phyloP scores from a whole-genome alignment of 2,888 invertebrate genomes.

The Plagiodera versicolora region DNA sequence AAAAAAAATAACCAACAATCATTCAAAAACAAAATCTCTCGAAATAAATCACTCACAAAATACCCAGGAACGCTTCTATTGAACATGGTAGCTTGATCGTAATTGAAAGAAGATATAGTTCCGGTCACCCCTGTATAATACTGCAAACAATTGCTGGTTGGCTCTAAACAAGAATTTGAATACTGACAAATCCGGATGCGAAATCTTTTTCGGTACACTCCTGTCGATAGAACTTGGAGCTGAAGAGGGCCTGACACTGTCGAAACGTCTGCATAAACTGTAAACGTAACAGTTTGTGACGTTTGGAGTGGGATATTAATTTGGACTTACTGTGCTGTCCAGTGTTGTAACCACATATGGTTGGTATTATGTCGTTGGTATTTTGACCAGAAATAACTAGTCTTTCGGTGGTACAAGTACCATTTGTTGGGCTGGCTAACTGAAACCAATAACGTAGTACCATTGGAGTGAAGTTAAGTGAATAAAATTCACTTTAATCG shows the following conservation, averaged over 20 bases:
- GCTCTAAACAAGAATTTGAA: constrained; percentile 45
- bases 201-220: constrained; percentile 61
- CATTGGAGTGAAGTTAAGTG: too few species aligned
- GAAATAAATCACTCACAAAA: constrained; percentile 56
- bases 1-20: constrained; percentile 43
- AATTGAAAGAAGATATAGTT: constrained; percentile 71
- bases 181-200: constrained; percentile 66
- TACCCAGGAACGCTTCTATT: constrained; percentile 62
- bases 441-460: constrained; percentile 47
- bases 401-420: constrained; percentile 70
- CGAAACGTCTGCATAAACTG: constrained; percentile 74
- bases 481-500: too few species aligned
- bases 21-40: background rate
- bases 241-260: constrained; percentile 65
- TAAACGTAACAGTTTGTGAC: too few species aligned
- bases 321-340: constrained; percentile 70
- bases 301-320: too few species aligned
- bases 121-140: constrained; percentile 64
- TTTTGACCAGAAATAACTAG: constrained; percentile 73
- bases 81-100: constrained; percentile 61
- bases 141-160: constrained; percentile 63
- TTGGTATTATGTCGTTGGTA: constrained; percentile 67
- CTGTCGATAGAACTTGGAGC: constrained; percentile 65
- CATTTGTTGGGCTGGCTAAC: constrained; percentile 69
- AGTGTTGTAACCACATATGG: constrained; percentile 74